Percentiles rank a stretch among this genome's conserved stretches.
phyloP scores from a whole-genome alignment of 2,888 invertebrate species.

The Pterostichus madidus region DNA sequence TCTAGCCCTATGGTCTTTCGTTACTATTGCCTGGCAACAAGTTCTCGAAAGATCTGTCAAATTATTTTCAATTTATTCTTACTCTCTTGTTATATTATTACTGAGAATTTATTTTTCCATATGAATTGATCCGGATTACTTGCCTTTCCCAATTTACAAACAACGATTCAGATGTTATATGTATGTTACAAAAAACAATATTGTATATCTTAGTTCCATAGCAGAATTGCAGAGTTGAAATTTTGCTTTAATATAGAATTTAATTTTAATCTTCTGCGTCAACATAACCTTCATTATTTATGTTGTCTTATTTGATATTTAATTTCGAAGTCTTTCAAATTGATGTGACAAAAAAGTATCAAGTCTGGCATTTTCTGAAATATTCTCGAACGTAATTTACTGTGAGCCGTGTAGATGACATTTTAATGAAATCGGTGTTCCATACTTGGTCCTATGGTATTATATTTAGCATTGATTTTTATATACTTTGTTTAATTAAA shows the following conservation, averaged over 20 bases:
- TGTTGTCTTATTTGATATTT: slow-evolving; percentile 40
- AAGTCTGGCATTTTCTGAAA: slow-evolving; percentile 29
- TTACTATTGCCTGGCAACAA: too few species aligned
- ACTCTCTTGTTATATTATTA: too few species aligned
- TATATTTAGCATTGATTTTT: not conserved
- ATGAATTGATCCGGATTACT: too few species aligned
- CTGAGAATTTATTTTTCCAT: too few species aligned
- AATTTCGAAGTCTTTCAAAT: slow-evolving; percentile 27
- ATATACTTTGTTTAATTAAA: too few species aligned
- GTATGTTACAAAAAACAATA: too few species aligned
- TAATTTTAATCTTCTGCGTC: slow-evolving; percentile 9
- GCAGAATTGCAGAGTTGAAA: not conserved
- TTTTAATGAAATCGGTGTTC: slow-evolving; percentile 33
- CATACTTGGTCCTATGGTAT: not conserved
- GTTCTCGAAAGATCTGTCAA: too few species aligned
- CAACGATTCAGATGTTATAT: too few species aligned
- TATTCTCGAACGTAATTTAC: slow-evolving; percentile 24
- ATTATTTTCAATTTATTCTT: too few species aligned
- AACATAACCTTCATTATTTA: slow-evolving; percentile 14
- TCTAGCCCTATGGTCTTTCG: too few species aligned
- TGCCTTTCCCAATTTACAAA: too few species aligned
- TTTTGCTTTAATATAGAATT: not conserved
- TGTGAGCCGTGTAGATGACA: slow-evolving; percentile 29
- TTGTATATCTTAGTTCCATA: too few species aligned
- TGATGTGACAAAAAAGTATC: slow-evolving; percentile 29